Percentiles rank a stretch among this genome's conserved stretches.
Conservation (phyloP, 2,113 vertebrate genomes). For the Acrocephalus arundinaceus region DNA sequence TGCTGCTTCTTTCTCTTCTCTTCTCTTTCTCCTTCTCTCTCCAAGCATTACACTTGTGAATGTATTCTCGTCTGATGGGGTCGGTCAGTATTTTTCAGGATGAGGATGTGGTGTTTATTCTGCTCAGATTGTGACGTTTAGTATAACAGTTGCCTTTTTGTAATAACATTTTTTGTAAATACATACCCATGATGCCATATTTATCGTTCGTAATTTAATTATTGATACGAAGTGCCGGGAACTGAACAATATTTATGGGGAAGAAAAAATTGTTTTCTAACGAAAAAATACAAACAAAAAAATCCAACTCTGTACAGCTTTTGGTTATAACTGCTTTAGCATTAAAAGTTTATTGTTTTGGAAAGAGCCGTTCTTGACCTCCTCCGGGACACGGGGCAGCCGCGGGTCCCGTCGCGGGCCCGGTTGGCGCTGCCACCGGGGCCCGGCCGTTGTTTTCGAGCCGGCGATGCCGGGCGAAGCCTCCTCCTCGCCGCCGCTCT, state of each 20-base stretch:
- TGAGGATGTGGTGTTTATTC: constrained; percentile 90
- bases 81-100: constrained; percentile 95
- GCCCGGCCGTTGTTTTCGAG: background rate
- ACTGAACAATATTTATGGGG: constrained; percentile 99
- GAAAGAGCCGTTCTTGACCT: constrained; percentile 82
- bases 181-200: constrained; percentile 99
- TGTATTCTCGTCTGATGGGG: constrained; percentile 99
- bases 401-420: background rate
- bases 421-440: background rate
- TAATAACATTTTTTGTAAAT: constrained; percentile 99
- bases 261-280: constrained; percentile 91
- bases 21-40: constrained; percentile 34
- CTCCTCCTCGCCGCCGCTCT: background rate
- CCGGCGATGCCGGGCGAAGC: background rate
- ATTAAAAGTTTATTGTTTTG: constrained; percentile 95
- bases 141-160: constrained; percentile 99
- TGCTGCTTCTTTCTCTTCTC: constrained; percentile 22
- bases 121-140: constrained; percentile 96
- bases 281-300: constrained; percentile 48
- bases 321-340: constrained; percentile 97
- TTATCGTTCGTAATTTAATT: constrained; percentile 99
- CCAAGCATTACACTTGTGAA: constrained; percentile 95
- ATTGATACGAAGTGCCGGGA: constrained; percentile 94
- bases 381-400: background rate
- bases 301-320: constrained; percentile 92